These are phyloP conservation scores for Dicyrtoma fusca DNA, from an alignment of 2,888 invertebrate species.

Conservation along the genomic window DNA sequence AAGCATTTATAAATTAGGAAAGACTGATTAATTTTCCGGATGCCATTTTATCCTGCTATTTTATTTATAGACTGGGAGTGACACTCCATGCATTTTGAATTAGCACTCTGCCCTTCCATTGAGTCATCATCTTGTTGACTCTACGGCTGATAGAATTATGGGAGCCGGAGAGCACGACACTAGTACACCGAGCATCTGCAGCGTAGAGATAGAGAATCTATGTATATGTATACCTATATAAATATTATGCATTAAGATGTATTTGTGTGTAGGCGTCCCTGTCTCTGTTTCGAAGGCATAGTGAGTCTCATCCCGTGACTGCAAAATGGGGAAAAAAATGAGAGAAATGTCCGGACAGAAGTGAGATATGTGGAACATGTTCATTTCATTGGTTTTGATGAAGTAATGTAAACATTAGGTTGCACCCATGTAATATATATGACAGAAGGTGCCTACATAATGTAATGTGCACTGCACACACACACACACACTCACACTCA, in stretches of 20 bases:
- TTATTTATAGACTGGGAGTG: constrained; percentile 38
- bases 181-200: background rate
- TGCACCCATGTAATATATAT: constrained; percentile 27
- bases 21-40: constrained; percentile 28
- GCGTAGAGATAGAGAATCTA: too few relatives aligned
- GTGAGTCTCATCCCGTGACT: background rate
- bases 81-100: constrained; percentile 29
- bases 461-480: too few relatives aligned
- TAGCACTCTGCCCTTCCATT: constrained; percentile 17
- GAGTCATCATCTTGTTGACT: constrained; percentile 38
- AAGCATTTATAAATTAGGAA: constrained; percentile 26
- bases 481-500: too few relatives aligned
- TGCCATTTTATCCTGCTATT: background rate
- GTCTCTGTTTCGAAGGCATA: background rate
- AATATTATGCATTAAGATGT: too few relatives aligned
- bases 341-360: constrained; percentile 3
- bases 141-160: constrained; percentile 32
- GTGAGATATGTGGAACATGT: constrained; percentile 35
- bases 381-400: constrained; percentile 35
- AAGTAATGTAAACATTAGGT: constrained; percentile 33
- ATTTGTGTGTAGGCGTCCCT: constrained; percentile 5
- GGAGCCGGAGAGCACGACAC: too few relatives aligned
- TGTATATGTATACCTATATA: too few relatives aligned
- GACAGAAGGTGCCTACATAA: too few relatives aligned
- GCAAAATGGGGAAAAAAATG: constrained; percentile 12